Base-by-base conservation (phyloP, 2,113 vertebrate genomes). In the Dasypus novemcinctus region DNA sequence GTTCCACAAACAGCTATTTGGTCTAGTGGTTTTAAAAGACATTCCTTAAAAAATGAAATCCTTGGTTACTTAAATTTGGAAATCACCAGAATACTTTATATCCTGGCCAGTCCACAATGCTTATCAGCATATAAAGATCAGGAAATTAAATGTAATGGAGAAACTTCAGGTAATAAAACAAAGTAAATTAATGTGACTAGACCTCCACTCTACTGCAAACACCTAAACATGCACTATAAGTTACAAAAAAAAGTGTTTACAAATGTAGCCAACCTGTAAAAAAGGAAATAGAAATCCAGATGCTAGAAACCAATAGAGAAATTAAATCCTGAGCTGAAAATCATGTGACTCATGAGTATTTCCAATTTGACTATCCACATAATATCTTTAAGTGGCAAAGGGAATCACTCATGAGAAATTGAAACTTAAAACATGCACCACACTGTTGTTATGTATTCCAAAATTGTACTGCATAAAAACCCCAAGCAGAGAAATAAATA, bases 391-490 rank as follows among this genome's bases (percentile, higher is more conserved):
- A 82, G 2, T 92, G 38, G 27, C 72, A 92, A 85, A 5, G 12
- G 54, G 92, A 87, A 29, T 83, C 33, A 79, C 29, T 94, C 15
- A 10, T 90, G n/a, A 87, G 57, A 87, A 95, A 83, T 46, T 94
- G 38, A 74, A 87, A 41, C 13, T 74, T 17, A 86, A 27, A 54
- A 38, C 41, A 52, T 69, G 7, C 13, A 63, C 54, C 20, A 79
- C 23, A 61, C 23, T 83, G 29, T 0, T 43, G 5, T 61, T 61
- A 4, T 61, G 49, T 21, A 33, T 23, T 81, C 83, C 59, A 91
- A 23, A 88, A 84, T 88, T 95, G 63, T 63, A 5, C 71, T 38
- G 9, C 79, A 8, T n/a, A 59, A 96, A 81, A 91, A 69, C n/a
- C 80, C 88, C 0, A 91, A 76, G 59, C 64, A 64, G 31, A 64